Evolutionary conservation across 2,888 invertebrate species (phyloP).

Genomic region (Vanessa cardui): DNA sequence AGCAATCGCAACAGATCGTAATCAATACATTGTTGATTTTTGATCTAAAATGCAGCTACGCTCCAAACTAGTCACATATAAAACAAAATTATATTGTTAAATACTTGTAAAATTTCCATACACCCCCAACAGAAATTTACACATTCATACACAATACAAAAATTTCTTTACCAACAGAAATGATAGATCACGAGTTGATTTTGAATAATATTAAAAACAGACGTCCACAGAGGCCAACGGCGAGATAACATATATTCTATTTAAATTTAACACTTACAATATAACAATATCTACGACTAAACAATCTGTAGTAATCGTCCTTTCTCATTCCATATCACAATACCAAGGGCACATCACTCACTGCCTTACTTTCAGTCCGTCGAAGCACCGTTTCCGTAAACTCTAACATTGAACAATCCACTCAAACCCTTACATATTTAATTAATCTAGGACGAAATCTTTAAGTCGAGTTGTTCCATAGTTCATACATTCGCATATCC

Average conservation of each 20-base stretch:
- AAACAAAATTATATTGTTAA: constrained; percentile 43
- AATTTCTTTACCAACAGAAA: constrained; percentile 28
- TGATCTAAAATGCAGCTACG: constrained; percentile 45
- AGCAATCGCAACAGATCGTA: constrained; percentile 39
- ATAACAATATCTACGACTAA: constrained; percentile 69
- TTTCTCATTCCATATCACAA: constrained; percentile 66
- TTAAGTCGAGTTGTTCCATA: constrained; percentile 58
- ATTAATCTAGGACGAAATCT: constrained; percentile 47
- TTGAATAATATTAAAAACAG: constrained; percentile 80
- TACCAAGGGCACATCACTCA: constrained; percentile 66
- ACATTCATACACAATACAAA: constrained; percentile 44
- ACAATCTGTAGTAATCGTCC: constrained; percentile 57
- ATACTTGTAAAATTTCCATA: constrained; percentile 27
- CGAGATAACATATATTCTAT: constrained; percentile 64
- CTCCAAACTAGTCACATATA: constrained; percentile 46
- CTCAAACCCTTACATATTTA: constrained; percentile 37
- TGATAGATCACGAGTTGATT: constrained; percentile 55
- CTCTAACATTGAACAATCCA: constrained; percentile 30
- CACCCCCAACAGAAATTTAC: constrained; percentile 40
- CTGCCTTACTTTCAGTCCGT: constrained; percentile 40
- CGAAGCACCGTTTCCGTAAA: constrained; percentile 53
- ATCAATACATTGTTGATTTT: constrained; percentile 50
- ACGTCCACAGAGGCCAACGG: constrained; percentile 61
- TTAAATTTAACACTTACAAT: constrained; percentile 75
- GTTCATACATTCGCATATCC: constrained; percentile 44